A percentile compares a stretch with the other conserved stretches of the same genome.
These are phyloP conservation scores for Pempheris klunzingeri DNA, from an alignment of 2,797 vertebrate species.

Conservation along the genomic window DNA sequence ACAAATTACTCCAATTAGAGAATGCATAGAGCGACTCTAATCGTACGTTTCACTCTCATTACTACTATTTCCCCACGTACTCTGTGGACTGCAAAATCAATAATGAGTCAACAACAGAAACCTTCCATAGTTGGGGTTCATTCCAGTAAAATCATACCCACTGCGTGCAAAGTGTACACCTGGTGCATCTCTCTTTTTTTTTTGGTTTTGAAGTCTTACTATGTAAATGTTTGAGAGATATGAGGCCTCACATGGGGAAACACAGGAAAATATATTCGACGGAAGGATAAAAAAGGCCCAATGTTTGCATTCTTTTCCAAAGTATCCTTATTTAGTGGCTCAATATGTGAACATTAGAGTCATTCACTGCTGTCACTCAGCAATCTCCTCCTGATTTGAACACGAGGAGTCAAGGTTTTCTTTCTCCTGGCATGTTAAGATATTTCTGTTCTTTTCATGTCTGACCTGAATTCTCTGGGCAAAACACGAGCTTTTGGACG, in stretches of 20 bases:
- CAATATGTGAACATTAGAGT: too few relatives aligned
- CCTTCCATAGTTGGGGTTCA: neutral
- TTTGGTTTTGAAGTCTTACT: neutral
- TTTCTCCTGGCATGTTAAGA: neutral
- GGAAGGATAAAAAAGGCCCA: neutral
- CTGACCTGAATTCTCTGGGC: neutral
- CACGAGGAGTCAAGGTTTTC: neutral
- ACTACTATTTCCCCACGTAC: constrained; percentile 6
- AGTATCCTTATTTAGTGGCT: too few relatives aligned
- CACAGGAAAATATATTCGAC: neutral
- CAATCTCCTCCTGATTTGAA: neutral
- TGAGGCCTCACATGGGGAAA: neutral
- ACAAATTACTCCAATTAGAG: constrained; percentile 40
- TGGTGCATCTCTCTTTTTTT: too few relatives aligned
- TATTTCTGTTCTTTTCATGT: neutral
- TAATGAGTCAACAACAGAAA: neutral
- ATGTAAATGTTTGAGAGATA: neutral
- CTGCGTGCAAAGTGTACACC: too few relatives aligned
- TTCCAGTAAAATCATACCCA: neutral
- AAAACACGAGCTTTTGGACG: neutral
- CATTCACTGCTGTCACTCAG: too few relatives aligned
- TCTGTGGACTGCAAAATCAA: constrained; percentile 1
- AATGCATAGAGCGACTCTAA: constrained; percentile 36
- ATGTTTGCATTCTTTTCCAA: neutral
- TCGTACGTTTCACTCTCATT: constrained; percentile 39